These are phyloP conservation scores for Sitta europaea DNA, from an alignment of 2,113 vertebrate genomes.

Conservation along the genomic window DNA sequence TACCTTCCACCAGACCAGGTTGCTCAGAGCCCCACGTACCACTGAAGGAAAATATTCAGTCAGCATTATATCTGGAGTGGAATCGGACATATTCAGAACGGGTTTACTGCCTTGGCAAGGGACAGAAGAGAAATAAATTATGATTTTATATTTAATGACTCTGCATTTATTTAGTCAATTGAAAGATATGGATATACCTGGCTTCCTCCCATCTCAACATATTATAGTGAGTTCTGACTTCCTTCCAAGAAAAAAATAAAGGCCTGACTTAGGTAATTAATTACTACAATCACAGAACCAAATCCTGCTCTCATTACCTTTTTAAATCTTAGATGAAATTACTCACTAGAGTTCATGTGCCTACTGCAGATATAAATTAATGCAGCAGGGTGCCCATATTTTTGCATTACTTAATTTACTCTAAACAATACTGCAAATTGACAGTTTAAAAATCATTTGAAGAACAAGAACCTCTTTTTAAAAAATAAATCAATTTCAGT, in stretches of 20 bases:
- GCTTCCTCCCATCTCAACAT: not conserved
- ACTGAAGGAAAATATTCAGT: not conserved
- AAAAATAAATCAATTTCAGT: not conserved
- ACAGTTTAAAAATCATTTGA: not conserved
- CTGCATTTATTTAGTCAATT: slow-evolving; percentile 26
- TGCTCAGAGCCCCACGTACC: not conserved
- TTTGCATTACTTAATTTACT: slow-evolving; percentile 19
- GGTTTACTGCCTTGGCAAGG: not conserved
- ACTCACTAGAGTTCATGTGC: not conserved
- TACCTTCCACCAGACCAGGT: not conserved
- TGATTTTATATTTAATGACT: slow-evolving; percentile 3
- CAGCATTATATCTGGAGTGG: not conserved
- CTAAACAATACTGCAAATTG: not conserved
- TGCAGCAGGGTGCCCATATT: not conserved
- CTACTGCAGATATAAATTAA: not conserved
- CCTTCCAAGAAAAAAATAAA: slow-evolving; percentile 19
- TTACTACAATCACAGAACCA: slow-evolving; percentile 10
- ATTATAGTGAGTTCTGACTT: not conserved
- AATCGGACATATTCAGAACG: not conserved
- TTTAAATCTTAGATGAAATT: not conserved
- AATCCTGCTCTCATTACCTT: slow-evolving; percentile 5
- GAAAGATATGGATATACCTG: not conserved
- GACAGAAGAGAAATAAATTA: not conserved
- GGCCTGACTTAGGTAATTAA: slow-evolving; percentile 7
- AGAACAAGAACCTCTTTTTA: not conserved